Evolutionary conservation across 2,888 invertebrate genomes (phyloP).

Genomic region (Byasa hedistus): DNA sequence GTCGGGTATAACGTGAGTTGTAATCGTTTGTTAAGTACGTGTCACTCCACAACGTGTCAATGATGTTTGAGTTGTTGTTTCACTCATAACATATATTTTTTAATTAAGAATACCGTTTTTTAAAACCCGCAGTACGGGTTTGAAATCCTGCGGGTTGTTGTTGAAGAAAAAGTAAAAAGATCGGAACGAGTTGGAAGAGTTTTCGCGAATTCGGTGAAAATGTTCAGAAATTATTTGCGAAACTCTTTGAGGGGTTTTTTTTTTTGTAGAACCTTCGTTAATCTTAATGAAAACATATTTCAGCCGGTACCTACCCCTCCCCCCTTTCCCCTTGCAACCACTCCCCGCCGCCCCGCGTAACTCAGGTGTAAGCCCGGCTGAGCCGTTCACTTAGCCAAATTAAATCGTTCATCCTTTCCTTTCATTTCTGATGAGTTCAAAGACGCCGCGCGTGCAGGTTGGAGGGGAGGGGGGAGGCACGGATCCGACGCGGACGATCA

Average conservation of each 20-base stretch:
- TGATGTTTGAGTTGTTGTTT: too few species aligned
- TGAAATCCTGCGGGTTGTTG: too few species aligned
- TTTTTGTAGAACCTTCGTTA: slow-evolving; percentile 22
- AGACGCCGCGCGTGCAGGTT: slow-evolving; percentile 32
- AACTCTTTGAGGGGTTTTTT: slow-evolving; percentile 16
- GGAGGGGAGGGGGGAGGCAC: slow-evolving; percentile 3
- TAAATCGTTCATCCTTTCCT: slow-evolving; percentile 36
- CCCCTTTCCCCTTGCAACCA: too few species aligned
- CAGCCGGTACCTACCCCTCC: too few species aligned
- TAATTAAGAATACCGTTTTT: too few species aligned
- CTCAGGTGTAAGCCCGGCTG: slow-evolving; percentile 26
- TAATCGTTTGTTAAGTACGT: too few species aligned
- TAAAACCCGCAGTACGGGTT: too few species aligned
- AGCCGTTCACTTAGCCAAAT: slow-evolving; percentile 42
- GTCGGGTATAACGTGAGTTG: too few species aligned
- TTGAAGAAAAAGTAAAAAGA: too few species aligned
- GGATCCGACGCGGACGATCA: too few species aligned
- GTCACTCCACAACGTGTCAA: too few species aligned
- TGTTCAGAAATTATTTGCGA: slow-evolving; percentile 5
- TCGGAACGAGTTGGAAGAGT: background rate
- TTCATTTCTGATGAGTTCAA: slow-evolving; percentile 27
- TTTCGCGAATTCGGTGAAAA: background rate
- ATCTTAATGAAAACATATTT: slow-evolving; percentile 30
- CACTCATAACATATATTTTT: too few species aligned
- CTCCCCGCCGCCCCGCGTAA: slow-evolving; percentile 5